Evolutionary conservation across 2,797 vertebrate species (phyloP), one percentile per base, ranked within the genome.

Genomic region (Hephaestus fuliginosus): DNA sequence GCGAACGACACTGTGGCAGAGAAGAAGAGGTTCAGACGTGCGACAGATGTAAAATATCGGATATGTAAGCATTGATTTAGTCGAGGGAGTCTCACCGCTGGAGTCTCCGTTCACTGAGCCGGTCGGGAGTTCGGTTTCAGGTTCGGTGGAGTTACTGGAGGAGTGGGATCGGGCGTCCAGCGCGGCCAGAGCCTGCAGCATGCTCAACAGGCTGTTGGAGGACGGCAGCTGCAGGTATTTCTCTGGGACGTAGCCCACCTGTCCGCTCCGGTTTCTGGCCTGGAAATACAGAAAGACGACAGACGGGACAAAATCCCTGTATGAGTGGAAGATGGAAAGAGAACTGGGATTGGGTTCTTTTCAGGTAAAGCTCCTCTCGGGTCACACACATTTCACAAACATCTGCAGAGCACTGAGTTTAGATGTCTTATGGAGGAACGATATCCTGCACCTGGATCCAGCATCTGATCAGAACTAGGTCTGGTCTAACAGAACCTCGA

Each of bases 181-280:
- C 0, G 97, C 96, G 0, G 97, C 97, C 55, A 99, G 91, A 2
- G 97, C 97, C 95, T 98, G 98, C 14, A 99, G 95, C 98, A 98
- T 97, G 61, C 97, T 98, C 90, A 98, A 94, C 1, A 99, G 96
- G 64, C 97, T 98, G 95, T 96, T 98, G 64, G 98, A 98, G 0
- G 97, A 97, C 0, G 98, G 98, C 72, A 99, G 97, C 82, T 98
- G 97, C 73, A 99, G 93, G 90, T 99, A 99, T 80, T 99, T 99
- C 94, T 99, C 98, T 0, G 98, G 98, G 56, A 99, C 98, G 0
- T 99, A 99, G 41, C 98, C 98, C 52, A 99, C 97, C 64, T 97
- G 97, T 0, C 98, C 98, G 0, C 95, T 95, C 85, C 97, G 97
- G 89, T 99, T 99, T 81, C 96, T 96, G 61, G 98, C 98, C 98